phyloP scores from a whole-genome alignment of 2,113 vertebrate species.

The Ramphastos sulfuratus region DNA sequence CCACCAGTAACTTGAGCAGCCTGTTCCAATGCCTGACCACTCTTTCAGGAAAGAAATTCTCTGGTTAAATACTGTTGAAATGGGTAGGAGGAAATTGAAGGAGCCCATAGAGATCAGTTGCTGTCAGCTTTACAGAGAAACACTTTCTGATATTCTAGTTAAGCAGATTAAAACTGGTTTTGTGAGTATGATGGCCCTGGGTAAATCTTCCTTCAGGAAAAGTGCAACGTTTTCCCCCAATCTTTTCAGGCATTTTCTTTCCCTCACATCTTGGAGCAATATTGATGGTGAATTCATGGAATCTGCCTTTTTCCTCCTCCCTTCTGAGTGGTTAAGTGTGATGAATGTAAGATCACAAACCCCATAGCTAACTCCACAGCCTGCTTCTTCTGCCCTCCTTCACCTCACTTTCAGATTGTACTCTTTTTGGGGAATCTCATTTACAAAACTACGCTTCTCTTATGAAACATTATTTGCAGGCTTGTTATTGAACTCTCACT shows the following conservation, averaged over 20 bases:
- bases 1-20: too few relatives aligned
- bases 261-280: neutral
- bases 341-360: rapidly evolving
- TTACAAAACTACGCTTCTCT: conserved; percentile 23
- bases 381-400: neutral
- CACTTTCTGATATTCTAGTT: neutral
- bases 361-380: rapidly evolving
- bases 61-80: neutral
- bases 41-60: too few relatives aligned
- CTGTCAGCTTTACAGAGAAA: neutral
- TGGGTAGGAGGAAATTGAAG: neutral
- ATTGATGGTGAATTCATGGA: neutral
- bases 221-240: neutral
- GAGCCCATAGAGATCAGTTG: neutral
- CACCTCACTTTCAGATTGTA: neutral
- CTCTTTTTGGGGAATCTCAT: neutral
- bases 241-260: neutral
- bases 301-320: neutral
- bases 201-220: neutral
- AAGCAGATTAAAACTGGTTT: neutral
- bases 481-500: conserved; percentile 3
- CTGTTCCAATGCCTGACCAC: too few relatives aligned
- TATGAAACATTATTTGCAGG: neutral
- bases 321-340: neutral
- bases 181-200: neutral